Conservation (phyloP, 2,113 vertebrate genomes). For the Crotalus viridis region DNA sequence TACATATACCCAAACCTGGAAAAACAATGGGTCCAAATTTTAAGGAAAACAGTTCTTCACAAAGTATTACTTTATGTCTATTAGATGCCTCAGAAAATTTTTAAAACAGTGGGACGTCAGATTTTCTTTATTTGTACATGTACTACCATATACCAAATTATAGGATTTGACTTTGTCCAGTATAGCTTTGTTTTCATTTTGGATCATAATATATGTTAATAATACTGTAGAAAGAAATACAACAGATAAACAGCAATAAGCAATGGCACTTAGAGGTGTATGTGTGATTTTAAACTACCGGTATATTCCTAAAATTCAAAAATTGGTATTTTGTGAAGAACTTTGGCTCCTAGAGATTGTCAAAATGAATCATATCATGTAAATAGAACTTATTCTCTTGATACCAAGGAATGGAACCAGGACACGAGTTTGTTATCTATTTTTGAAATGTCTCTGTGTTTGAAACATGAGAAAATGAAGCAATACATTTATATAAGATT, state of each 20-base stretch:
- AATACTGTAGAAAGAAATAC: background rate
- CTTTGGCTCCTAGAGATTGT: background rate
- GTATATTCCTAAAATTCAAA: background rate
- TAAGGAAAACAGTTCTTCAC: background rate
- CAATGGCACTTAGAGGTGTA: background rate
- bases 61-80: background rate
- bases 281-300: background rate
- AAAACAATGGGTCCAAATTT: background rate
- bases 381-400: background rate
- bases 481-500: background rate
- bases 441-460: background rate
- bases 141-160: background rate
- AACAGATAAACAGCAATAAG: background rate
- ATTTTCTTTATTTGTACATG: background rate
- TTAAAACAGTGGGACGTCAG: background rate
- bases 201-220: background rate
- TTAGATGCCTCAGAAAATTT: background rate
- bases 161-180: background rate
- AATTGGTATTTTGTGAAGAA: background rate
- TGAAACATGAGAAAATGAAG: background rate
- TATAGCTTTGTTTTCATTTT: background rate
- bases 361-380: background rate
- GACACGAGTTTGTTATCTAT: background rate
- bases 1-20: background rate
- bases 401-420: background rate